Conservation (phyloP, 2,888 invertebrate genomes). For the Petrophora chlorosata region DNA sequence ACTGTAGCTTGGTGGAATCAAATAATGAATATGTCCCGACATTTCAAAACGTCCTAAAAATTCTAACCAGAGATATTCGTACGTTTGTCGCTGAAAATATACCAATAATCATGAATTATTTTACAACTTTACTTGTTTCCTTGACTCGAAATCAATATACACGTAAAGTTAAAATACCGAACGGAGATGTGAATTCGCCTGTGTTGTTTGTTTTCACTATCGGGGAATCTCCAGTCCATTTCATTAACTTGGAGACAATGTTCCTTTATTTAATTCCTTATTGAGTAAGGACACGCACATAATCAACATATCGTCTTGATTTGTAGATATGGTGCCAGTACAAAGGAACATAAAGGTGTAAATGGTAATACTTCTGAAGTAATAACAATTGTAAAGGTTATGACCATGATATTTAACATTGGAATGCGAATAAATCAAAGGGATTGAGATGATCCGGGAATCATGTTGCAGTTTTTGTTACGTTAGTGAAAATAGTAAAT, state of each 20-base stretch:
- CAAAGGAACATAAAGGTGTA: conserved; percentile 54
- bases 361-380: conserved; percentile 52
- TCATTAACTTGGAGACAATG: conserved; percentile 21
- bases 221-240: conserved; percentile 13
- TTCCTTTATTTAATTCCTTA: conserved; percentile 38
- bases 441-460: no score
- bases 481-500: no score
- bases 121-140: no score
- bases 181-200: conserved; percentile 1
- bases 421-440: conserved; percentile 33
- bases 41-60: no score
- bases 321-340: conserved; percentile 45
- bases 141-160: background rate
- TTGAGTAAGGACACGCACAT: conserved; percentile 38
- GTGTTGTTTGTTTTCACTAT: conserved; percentile 4
- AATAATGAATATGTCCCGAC: no score
- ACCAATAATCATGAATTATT: no score
- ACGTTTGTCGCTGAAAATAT: no score
- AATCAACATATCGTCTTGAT: conserved; percentile 47
- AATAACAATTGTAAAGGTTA: conserved; percentile 59
- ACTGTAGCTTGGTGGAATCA: no score
- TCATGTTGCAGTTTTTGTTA: no score
- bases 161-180: background rate
- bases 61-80: no score
- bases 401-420: conserved; percentile 57